A percentile compares a stretch with the other conserved stretches of the same genome.
Conservation (phyloP, 2,113 vertebrate species). For the Zosterops lateralis region DNA sequence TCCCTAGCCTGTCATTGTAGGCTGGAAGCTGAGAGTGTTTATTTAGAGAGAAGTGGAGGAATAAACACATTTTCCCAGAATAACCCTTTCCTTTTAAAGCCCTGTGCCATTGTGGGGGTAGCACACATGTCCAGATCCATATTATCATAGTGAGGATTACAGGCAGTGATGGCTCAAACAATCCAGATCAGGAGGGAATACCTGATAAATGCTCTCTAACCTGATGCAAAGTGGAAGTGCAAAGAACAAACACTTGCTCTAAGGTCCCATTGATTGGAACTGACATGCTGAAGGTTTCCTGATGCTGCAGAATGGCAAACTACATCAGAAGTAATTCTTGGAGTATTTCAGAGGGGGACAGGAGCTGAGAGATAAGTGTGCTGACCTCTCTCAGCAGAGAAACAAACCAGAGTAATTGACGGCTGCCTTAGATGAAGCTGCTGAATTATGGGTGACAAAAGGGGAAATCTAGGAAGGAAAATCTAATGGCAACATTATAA, state of each 20-base stretch:
- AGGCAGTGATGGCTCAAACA: not conserved
- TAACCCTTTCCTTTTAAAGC: not conserved
- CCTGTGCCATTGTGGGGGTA: not conserved
- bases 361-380: not conserved
- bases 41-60: not conserved
- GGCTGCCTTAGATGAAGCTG: not conserved
- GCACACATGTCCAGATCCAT: not conserved
- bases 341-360: not conserved
- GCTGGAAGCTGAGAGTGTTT: not conserved
- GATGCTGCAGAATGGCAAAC: not conserved
- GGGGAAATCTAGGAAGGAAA: not conserved
- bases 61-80: not conserved
- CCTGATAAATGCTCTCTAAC: not conserved
- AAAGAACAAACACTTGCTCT: not conserved
- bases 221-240: not conserved
- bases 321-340: not conserved
- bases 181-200: not conserved
- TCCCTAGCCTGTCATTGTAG: not conserved
- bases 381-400: not conserved
- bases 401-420: not conserved
- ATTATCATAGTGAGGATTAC: not conserved
- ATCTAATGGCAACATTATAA: not conserved
- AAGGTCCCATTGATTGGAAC: not conserved
- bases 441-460: not conserved
- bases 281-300: not conserved